Evolutionary conservation across 2,113 vertebrate genomes (phyloP), one percentile per base, ranked within the genome.

Genomic region (Pterocles burchelli): DNA sequence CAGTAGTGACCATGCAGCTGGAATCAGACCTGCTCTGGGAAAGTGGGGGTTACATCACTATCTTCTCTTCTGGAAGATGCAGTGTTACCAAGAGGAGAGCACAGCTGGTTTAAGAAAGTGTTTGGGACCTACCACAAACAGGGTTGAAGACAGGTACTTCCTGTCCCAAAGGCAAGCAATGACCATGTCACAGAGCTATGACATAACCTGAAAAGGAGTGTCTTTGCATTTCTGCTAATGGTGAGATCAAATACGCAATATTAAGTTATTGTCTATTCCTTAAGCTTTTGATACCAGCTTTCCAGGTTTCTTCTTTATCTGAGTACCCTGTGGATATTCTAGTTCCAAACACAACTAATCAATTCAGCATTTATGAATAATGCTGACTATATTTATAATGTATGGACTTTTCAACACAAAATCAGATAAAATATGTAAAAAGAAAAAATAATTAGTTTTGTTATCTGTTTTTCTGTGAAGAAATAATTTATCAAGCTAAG

Each of bases 391-490:
- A n/a, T 62, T 80, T 38, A 63, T 70, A 81, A 61, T 9, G 7
- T 25, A 63, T 45, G 38, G 34, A 17, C 13, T 78, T 7, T 43
- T 87, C 61, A 79, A 52, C 41, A 38, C 29, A 61, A 93, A 94
- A 95, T 87, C 48, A 88, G 45, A 72, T 81, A 58, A 87, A 93
- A 89, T 3, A 83, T 63, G 24, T n/a, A 52, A 70, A 92, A 70
- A 58, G 34, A 28, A 83, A 83, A 15, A 78, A 79, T 79, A 70
- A 87, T 68, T 66, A 62, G 9, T 82, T 57, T 34, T 57, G 36
- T 66, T 74, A 49, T 36, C 46, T 73, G 10, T 63, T 84, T 73
- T 70, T 63, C 36, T 77, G 11, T 0, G 0, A 66, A 63, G 38
- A 73, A 80, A 70, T 9, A 62, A 81, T 79, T 72, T 80, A 91